Conservation (phyloP, 2,888 invertebrate genomes). For the Troides helena region DNA sequence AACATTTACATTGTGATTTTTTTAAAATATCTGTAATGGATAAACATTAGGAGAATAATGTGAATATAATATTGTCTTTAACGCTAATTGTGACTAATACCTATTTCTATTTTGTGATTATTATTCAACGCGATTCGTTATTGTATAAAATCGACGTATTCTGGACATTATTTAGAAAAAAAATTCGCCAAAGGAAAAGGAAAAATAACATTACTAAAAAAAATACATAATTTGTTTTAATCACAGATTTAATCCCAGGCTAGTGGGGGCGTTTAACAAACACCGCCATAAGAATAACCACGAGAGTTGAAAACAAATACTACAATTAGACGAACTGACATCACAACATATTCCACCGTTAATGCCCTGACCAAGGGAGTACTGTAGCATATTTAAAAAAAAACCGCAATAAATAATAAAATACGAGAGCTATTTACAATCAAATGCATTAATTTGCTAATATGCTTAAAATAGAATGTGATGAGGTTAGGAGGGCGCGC, state of each 20-base stretch:
- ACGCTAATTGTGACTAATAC: constrained; percentile 19
- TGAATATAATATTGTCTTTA: constrained; percentile 18
- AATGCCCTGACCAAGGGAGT: constrained; percentile 15
- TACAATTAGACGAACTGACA: constrained; percentile 26
- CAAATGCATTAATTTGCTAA: constrained; percentile 67
- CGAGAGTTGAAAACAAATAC: constrained; percentile 32
- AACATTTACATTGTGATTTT: constrained; percentile 18
- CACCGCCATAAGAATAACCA: constrained; percentile 19
- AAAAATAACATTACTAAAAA: constrained; percentile 49
- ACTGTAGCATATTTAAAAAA: constrained; percentile 31
- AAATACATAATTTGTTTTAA: constrained; percentile 70
- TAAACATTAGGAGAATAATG: neutral
- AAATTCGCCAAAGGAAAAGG: constrained; percentile 36
- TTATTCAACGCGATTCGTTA: constrained; percentile 16
- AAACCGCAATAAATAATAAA: constrained; percentile 46
- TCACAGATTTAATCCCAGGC: constrained; percentile 62
- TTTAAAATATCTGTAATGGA: neutral
- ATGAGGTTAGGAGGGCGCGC: constrained; percentile 36
- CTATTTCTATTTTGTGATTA: constrained; percentile 23
- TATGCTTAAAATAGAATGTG: constrained; percentile 61
- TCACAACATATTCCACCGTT: constrained; percentile 16
- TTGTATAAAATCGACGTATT: constrained; percentile 5
- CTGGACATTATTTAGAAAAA: neutral
- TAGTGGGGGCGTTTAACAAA: constrained; percentile 40
- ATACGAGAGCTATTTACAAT: constrained; percentile 71